Conservation (phyloP, 2,113 vertebrate genomes). For the Hylia prasina region DNA sequence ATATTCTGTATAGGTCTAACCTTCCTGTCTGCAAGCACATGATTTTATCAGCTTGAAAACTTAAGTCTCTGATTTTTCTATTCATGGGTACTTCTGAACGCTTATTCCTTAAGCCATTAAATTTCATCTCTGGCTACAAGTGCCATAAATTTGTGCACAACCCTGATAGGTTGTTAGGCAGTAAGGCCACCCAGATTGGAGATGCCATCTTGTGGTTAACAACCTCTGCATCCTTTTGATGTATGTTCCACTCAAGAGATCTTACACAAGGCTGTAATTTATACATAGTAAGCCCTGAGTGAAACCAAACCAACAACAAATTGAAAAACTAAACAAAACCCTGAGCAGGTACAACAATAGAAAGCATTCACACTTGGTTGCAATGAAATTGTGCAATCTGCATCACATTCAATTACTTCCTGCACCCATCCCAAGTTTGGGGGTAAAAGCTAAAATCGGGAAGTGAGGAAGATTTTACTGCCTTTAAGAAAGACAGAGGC, state of each 20-base stretch:
- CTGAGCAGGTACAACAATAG: neutral
- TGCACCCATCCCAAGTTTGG: neutral
- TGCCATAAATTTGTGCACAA: neutral
- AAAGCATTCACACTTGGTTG: neutral
- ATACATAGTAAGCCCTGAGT: neutral
- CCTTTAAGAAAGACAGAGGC: neutral
- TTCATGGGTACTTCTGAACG: neutral
- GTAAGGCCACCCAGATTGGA: neutral
- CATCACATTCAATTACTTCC: neutral
- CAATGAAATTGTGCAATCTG: neutral
- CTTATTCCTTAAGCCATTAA: neutral
- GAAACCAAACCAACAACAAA: neutral
- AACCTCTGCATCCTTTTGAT: neutral
- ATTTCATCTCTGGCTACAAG: neutral
- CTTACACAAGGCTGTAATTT: neutral
- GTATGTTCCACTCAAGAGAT: neutral
- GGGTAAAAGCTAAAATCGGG: neutral
- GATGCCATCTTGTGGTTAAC: neutral
- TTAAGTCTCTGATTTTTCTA: neutral
- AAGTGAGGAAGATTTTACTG: neutral
- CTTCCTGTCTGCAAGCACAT: neutral
- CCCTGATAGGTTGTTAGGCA: neutral
- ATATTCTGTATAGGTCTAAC: neutral
- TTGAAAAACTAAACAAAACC: neutral
- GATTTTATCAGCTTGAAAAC: neutral